Evolutionary conservation across 2,888 invertebrate genomes (phyloP).

Genomic region (Mythimna lalbum): DNA sequence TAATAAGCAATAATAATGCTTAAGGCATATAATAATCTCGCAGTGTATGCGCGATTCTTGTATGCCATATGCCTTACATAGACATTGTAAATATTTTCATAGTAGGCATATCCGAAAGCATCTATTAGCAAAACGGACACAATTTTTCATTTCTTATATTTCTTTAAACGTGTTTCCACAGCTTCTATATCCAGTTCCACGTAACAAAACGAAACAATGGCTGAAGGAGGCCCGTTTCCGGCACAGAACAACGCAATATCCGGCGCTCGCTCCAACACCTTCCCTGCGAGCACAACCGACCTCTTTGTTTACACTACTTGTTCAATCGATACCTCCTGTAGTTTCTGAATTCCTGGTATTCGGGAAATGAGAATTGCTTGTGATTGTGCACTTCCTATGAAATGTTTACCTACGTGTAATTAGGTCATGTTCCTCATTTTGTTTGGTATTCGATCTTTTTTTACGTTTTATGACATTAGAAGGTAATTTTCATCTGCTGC

Average conservation of each 20-base stretch:
- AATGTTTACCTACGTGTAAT: not conserved
- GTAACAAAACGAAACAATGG: slow-evolving; percentile 33
- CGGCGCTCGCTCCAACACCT: slow-evolving; percentile 63
- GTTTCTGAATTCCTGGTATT: slow-evolving; percentile 10
- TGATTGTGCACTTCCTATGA: slow-evolving; percentile 1
- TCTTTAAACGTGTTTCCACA: not conserved
- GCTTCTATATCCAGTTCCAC: not conserved
- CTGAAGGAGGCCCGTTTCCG: slow-evolving; percentile 60
- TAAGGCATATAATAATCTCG: too few relatives aligned
- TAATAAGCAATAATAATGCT: too few relatives aligned
- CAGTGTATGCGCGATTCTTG: not conserved
- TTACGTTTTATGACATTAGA: not conserved
- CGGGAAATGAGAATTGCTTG: not conserved
- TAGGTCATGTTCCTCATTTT: not conserved
- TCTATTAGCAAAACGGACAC: not conserved
- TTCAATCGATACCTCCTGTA: slow-evolving; percentile 44
- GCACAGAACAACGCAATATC: slow-evolving; percentile 71
- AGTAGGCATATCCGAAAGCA: not conserved
- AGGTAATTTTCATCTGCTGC: not conserved
- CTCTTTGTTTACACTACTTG: slow-evolving; percentile 43
- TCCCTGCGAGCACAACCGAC: slow-evolving; percentile 11
- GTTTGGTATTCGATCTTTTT: not conserved
- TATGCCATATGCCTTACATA: not conserved
- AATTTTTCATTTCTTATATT: not conserved
- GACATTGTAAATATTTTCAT: not conserved